Conservation (phyloP, 2,888 invertebrate species). For the Helleia helle region DNA sequence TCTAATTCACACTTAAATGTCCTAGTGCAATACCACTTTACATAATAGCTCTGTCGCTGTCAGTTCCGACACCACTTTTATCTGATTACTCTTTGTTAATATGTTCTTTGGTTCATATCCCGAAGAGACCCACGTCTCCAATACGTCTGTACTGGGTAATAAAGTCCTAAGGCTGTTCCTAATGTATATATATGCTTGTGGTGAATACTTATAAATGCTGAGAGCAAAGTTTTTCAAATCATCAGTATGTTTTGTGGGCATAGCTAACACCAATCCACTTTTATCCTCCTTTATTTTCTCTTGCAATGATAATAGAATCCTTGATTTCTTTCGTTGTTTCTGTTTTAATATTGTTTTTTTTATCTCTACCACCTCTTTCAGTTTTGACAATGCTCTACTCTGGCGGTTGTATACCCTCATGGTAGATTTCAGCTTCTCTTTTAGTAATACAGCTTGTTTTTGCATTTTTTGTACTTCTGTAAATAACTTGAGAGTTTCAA, state of each 20-base stretch:
- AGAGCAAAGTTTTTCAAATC: slow-evolving; percentile 62
- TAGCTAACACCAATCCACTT: slow-evolving; percentile 54
- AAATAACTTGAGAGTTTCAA: slow-evolving; percentile 52
- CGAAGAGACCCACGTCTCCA: slow-evolving; percentile 51
- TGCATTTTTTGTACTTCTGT: slow-evolving; percentile 60
- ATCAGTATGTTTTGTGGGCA: slow-evolving; percentile 60
- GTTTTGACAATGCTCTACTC: slow-evolving; percentile 37
- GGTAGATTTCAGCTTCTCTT: slow-evolving; percentile 50
- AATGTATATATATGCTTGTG: slow-evolving; percentile 61
- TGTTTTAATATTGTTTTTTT: slow-evolving; percentile 50
- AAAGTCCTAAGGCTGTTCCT: slow-evolving; percentile 58
- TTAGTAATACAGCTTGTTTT: slow-evolving; percentile 40
- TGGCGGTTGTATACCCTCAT: slow-evolving; percentile 52
- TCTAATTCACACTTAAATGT: slow-evolving; percentile 25
- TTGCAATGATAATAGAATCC: slow-evolving; percentile 51
- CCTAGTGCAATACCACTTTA: slow-evolving; percentile 47
- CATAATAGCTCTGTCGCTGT: slow-evolving; percentile 54
- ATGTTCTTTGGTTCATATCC: slow-evolving; percentile 52
- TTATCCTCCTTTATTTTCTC: slow-evolving; percentile 62
- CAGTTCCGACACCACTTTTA: slow-evolving; percentile 55
- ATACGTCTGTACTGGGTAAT: slow-evolving; percentile 55
- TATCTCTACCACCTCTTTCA: slow-evolving; percentile 49
- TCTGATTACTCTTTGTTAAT: slow-evolving; percentile 38
- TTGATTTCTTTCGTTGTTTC: slow-evolving; percentile 58
- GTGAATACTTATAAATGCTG: slow-evolving; percentile 62